phyloP scores from a whole-genome alignment of 2,797 vertebrate species.

The Anomalospiza imberbis region DNA sequence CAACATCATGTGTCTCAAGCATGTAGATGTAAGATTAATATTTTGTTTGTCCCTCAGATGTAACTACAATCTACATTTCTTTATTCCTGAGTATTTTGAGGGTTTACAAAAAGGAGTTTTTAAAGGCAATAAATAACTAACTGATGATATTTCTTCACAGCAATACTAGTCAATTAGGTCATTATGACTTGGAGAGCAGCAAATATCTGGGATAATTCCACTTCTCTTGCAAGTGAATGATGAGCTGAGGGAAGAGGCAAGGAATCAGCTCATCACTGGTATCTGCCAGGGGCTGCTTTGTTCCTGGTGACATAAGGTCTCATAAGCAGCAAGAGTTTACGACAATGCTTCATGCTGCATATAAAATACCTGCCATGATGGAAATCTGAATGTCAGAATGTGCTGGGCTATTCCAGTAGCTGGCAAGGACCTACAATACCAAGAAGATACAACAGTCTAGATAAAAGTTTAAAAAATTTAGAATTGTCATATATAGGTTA shows the following conservation, averaged over 20 bases:
- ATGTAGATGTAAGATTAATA: background rate
- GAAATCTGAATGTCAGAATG: background rate
- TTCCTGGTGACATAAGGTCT: background rate
- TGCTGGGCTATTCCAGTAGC: background rate
- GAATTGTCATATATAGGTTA: background rate
- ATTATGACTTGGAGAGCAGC: background rate
- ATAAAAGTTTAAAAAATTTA: background rate
- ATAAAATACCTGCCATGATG: background rate
- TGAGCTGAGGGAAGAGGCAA: background rate
- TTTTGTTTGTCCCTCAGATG: background rate
- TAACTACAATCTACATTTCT: background rate
- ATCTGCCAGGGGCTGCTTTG: background rate
- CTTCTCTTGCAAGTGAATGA: background rate
- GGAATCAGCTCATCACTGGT: background rate
- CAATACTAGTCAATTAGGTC: background rate
- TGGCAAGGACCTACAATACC: background rate
- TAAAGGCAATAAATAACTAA: background rate
- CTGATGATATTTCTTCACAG: conserved; percentile 24
- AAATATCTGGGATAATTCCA: background rate
- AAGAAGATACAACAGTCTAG: background rate
- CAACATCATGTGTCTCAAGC: background rate
- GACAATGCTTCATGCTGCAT: background rate
- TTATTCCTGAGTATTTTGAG: background rate
- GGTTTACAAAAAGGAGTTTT: background rate
- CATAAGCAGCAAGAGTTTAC: background rate